phyloP scores from a whole-genome alignment of 2,888 invertebrate species.

The Sphecodes monilicornis region DNA sequence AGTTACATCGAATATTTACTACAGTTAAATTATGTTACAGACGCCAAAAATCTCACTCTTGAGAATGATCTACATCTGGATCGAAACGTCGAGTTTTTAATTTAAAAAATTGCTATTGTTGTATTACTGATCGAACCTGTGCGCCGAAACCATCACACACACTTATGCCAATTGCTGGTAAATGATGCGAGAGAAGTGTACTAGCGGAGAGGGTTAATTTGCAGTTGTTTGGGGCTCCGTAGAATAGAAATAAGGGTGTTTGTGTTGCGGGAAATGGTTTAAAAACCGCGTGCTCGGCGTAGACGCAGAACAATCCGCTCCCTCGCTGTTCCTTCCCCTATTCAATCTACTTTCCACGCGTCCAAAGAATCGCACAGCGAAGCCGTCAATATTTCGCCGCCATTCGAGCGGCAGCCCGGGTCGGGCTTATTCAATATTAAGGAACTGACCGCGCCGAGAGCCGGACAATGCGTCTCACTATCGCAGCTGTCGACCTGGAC shows the following conservation, averaged over 20 bases:
- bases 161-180: neutral
- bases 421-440: constrained; percentile 81
- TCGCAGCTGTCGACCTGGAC: constrained; percentile 75
- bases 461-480: constrained; percentile 80
- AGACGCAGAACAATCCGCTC: neutral
- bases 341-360: constrained; percentile 13
- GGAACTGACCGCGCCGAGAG: constrained; percentile 69
- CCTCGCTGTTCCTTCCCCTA: neutral
- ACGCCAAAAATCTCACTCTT: no score
- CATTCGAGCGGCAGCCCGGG: constrained; percentile 64
- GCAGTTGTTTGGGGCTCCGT: neutral
- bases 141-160: no score
- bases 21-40: no score
- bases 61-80: no score
- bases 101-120: no score
- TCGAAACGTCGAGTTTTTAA: no score
- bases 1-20: no score
- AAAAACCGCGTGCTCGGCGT: neutral
- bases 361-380: constrained; percentile 57
- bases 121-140: no score
- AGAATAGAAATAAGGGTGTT: neutral
- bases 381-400: constrained; percentile 73
- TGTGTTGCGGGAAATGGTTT: neutral
- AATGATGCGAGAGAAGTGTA: neutral
- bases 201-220: neutral